Base-by-base conservation (phyloP, 1,140 invertebrate genomes). In the Frieseomelitta varia region DNA sequence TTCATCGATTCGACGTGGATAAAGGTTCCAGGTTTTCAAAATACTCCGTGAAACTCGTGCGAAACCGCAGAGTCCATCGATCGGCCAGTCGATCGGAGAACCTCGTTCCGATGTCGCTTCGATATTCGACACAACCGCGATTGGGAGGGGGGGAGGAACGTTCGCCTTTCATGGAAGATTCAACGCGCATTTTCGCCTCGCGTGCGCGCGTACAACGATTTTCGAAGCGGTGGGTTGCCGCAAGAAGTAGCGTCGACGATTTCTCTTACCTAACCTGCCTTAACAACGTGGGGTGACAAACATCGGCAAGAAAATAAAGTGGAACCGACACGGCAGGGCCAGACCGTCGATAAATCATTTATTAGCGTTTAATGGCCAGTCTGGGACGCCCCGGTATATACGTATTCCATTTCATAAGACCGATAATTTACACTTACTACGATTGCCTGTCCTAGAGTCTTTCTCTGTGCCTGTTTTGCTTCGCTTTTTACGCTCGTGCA, bases 181-280 rank as follows among this genome's bases (percentile, higher is more conserved):
- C 27, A 71, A 71, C 47, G 58, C 47, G 71, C 47, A 51, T 72
- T 61, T 14, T 68, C 30, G 1, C 21, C 8, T 39, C 67, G 30
- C 27, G 17, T 34, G 27, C 17, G 30, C 27, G 63, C 0, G 6
- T 0, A 2, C 11, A 8, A 12, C 30, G 72, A 58, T 74, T 74
- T 74, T 86, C 24, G n/a, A n/a, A 39, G 11, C 30, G 55, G 4
- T 1, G 19, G 73, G 17, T 55, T 51, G 86, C 24, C 58, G 58
- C n/a, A 69, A 72, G 82, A 34, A 79, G 68, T 24, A 53, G 47
- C 63, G 80, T 56, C 51, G 58, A 72, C 73, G 78, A 85, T 79
- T 81, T 63, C 67, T 79, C 67, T 79, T 71, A 84, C 84, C 85
- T 88, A 90, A 89, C 80, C 86, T 87, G 87, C 86, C 84, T 87